A percentile compares a stretch with the other conserved stretches of the same genome.
Conservation (phyloP, 2,797 vertebrate genomes). For the Pipistrellus nathusii region DNA sequence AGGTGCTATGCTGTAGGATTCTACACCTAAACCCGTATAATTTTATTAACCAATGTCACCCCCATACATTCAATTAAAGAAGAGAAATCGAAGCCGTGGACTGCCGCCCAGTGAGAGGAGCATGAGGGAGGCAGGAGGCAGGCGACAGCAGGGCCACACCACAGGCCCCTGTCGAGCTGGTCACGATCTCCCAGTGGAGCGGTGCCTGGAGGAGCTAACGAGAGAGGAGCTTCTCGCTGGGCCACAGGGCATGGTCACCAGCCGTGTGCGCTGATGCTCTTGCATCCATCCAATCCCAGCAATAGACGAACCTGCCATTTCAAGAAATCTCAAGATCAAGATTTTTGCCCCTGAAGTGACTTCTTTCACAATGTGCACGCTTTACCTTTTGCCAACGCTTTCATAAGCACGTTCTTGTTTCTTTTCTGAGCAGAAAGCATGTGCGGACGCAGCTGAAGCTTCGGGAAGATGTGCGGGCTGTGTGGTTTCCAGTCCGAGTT, state of each 20-base stretch:
- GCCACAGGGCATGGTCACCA: no score
- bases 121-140: no score
- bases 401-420: neutral
- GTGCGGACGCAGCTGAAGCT: neutral
- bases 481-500: neutral
- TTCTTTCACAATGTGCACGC: neutral
- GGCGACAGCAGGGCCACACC: neutral
- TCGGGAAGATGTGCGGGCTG: neutral
- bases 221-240: accelerated
- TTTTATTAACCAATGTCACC: no score
- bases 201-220: accelerated
- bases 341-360: neutral
- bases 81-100: no score
- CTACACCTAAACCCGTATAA: no score
- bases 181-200: accelerated
- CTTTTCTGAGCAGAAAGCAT: neutral
- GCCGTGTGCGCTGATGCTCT: no score
- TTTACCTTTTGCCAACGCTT: neutral
- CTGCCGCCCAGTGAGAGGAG: neutral
- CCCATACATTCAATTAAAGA: no score
- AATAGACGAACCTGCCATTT: no score
- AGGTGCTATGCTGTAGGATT: no score
- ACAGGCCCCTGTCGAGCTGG: no score
- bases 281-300: no score
- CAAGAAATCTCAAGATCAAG: neutral